phyloP scores from a whole-genome alignment of 2,888 invertebrate species.

The Phoenoteleia sp. region DNA sequence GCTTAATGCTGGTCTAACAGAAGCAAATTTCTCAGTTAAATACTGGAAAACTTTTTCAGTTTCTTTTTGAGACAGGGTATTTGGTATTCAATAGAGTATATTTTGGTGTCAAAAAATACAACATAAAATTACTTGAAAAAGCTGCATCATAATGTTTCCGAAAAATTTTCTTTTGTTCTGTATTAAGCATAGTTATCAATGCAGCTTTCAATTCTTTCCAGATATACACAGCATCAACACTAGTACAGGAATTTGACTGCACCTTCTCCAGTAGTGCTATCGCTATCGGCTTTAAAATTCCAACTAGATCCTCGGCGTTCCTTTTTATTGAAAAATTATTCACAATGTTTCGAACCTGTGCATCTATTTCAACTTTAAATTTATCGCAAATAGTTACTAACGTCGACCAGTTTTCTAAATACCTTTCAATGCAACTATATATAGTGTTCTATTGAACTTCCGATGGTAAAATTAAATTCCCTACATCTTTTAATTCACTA shows the following conservation, averaged over 20 bases:
- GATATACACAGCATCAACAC: not conserved
- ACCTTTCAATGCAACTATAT: conserved; percentile 12
- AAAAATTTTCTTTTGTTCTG: conserved; percentile 15
- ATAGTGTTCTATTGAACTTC: conserved; percentile 34
- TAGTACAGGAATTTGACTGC: not conserved
- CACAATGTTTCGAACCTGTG: conserved; percentile 1
- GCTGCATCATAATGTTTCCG: not conserved
- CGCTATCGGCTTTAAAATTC: conserved; percentile 8
- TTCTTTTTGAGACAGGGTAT: not conserved
- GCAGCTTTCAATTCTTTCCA: conserved; percentile 5
- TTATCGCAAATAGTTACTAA: conserved; percentile 17
- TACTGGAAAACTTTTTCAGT: too few species aligned
- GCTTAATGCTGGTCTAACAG: not conserved
- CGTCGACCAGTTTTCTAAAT: conserved; percentile 18
- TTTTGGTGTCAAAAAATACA: conserved; percentile 12
- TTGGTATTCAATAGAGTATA: not conserved
- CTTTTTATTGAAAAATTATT: conserved; percentile 3
- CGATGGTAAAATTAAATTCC: conserved; percentile 15
- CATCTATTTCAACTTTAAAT: conserved; percentile 2
- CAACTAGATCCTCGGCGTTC: conserved; percentile 4
- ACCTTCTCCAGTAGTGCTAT: conserved; percentile 6
- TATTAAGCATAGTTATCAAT: not conserved
- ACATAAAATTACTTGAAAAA: conserved; percentile 13
- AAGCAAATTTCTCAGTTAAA: too few species aligned
- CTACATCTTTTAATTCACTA: conserved; percentile 8